phyloP scores from a whole-genome alignment of 2,113 vertebrate genomes.

The Colossoma macropomum region DNA sequence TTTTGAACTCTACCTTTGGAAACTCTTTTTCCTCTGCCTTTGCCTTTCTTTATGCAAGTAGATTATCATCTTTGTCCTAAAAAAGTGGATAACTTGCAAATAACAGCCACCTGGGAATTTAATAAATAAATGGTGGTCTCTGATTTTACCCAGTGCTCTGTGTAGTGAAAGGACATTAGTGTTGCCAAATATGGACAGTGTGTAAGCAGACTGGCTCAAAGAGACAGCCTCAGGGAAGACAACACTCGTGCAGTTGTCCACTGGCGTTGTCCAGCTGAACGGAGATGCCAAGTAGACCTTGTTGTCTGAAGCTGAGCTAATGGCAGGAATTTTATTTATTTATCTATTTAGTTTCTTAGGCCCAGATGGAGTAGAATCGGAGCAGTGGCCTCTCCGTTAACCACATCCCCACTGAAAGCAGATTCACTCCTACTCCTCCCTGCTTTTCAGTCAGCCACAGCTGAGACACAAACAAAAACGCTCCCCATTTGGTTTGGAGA shows the following conservation, averaged over 20 bases:
- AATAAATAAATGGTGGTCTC: too few species aligned
- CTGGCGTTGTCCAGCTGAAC: constrained; percentile 45
- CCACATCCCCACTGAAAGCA: background rate
- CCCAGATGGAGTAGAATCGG: constrained; percentile 65
- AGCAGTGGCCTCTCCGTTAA: constrained; percentile 28
- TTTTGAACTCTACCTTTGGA: too few species aligned
- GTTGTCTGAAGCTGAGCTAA: constrained; percentile 73
- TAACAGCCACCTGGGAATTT: too few species aligned
- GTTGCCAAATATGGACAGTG: too few species aligned
- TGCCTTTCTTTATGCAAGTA: too few species aligned
- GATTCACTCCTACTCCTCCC: background rate
- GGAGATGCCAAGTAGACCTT: constrained; percentile 66
- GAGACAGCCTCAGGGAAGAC: too few species aligned
- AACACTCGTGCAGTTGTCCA: constrained; percentile 6
- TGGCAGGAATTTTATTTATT: constrained; percentile 67
- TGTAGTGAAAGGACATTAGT: too few species aligned
- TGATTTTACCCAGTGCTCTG: too few species aligned
- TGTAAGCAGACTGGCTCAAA: too few species aligned
- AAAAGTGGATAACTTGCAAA: too few species aligned
- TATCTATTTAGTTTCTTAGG: constrained; percentile 42
- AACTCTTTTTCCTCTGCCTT: too few species aligned
- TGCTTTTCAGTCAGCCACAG: constrained; percentile 25
- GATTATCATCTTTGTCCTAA: too few species aligned
- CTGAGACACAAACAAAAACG: constrained; percentile 31
- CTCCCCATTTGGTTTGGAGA: constrained; percentile 5